Evolutionary conservation across 1,140 invertebrate genomes (phyloP), one percentile per base, ranked within the genome.

Genomic region (Dendrolimus kikuchii): DNA sequence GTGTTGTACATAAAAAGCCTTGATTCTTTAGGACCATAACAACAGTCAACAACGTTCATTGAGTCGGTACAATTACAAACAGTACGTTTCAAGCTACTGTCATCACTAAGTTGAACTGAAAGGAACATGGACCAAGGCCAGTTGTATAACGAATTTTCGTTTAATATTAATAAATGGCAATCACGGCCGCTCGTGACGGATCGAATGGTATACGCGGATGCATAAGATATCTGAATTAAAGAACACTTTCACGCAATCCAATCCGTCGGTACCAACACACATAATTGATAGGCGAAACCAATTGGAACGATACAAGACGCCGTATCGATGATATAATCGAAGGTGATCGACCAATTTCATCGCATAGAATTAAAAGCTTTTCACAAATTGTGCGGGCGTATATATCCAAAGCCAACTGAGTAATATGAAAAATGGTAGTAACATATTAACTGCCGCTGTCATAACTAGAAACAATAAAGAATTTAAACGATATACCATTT

Each of bases 91-190:
- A 68, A 76, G 66, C 71, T 77, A 82, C 75, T 84, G 75, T 84
- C 81, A 84, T 83, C 81, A 79, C 81, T 82, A 80, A 75, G 68
- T 75, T 74, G 68, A 83, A 81, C 81, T 84, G 81, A 84, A 86
- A 86, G 81, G 81, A 78, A 72, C 74, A 66, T 55, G 57, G 65
- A 57, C 71, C 81, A 82, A 84, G 83, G 81, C 74, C 73, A 78
- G 67, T 75, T 81, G 80, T 71, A 82, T 84, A 86, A 83, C 79
- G 80, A 83, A 84, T 84, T 86, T 86, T 84, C 78, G 80, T 83
- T 86, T 79, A 81, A 80, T 83, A 82, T 83, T 82, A 82, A 81
- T 82, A 86, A 82, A 79, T 78, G 76, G 72, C 72, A 77, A 68
- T 67, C 74, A 74, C 71, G 74, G 72, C 66, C 71, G 72, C 73